Base-by-base conservation (phyloP, 2,888 invertebrate genomes). In the Ectropis crepuscularia region DNA sequence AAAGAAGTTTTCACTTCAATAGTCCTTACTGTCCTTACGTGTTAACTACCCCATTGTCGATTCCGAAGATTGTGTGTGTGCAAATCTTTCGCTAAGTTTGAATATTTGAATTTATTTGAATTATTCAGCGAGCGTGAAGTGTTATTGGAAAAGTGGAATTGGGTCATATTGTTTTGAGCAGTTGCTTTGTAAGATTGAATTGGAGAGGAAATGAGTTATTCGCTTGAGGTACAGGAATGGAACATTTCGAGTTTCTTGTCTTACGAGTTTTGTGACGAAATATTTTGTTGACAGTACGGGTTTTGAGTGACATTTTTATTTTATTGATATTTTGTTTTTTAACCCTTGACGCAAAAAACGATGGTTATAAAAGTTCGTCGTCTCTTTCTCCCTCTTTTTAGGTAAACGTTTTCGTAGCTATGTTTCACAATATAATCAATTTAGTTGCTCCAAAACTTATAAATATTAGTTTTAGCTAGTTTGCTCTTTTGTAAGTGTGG, bases 101-200 rank as follows among this genome's bases (percentile, higher is more conserved):
- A 57, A 61, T 61, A 57, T 65, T 60, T 60, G 65, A 66, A 66
- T 67, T 59, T 64, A 57, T 64, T 61, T 65, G 65, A 66, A 66
- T 67, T 59, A 67, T 67, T 67, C 64, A 61, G 41, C 61, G 61
- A 64, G 53, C 61, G 67, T 55, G 58, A 65, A 61, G 57, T 65
- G 61, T 65, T 65, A 61, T 58, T 58, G 61, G 61, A 61, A 61
- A 65, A 61, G 58, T 58, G 36, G 61, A 61, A 65, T 37, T 65
- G 61, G 61, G 65, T 58, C 61, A 61, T 51, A 65, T 61, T 65
- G 57, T 61, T 61, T 37, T 57, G 57, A 53, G 53, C 53, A 58
- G 51, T 57, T 37, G 37, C 57, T 46, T 57, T 57, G 41, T 53
- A 12, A 39, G 16, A 47, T 57, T 57, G 47, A 47, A 63, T 51